These are phyloP conservation scores for Petrolisthes cinctipes DNA, from an alignment of 2,888 invertebrate species.

Conservation along the genomic window DNA sequence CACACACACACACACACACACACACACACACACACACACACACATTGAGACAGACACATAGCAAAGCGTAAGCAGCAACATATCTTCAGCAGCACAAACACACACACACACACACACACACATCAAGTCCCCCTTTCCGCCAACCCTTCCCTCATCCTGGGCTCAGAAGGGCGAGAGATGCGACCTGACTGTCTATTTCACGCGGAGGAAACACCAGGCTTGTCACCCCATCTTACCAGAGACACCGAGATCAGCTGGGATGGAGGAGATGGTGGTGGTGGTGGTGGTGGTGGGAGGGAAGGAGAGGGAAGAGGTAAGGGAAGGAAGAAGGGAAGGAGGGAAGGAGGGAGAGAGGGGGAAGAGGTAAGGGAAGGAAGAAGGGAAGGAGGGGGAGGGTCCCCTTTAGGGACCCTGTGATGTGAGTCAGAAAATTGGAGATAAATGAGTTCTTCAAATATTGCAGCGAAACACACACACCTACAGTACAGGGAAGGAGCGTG, in stretches of 20 bases:
- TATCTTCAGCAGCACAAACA: background rate
- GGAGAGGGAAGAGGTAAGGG: background rate
- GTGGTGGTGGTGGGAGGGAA: background rate
- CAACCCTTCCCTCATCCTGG: background rate
- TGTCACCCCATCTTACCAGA: background rate
- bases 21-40: background rate
- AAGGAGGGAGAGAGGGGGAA: background rate
- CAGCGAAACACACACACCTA: too few relatives aligned
- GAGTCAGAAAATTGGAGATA: too few relatives aligned
- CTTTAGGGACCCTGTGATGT: too few relatives aligned
- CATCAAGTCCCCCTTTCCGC: background rate
- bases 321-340: background rate
- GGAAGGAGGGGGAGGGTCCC: background rate
- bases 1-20: background rate
- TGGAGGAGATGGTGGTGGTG: background rate
- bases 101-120: conserved; percentile 1
- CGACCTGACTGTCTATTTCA: conserved; percentile 26
- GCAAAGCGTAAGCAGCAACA: background rate
- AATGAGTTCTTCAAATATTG: too few relatives aligned
- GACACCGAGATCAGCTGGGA: background rate
- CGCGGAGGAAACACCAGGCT: background rate
- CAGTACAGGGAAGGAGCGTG: too few relatives aligned
- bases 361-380: background rate
- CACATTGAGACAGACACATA: background rate
- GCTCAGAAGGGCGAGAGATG: background rate